Evolutionary conservation across 2,888 invertebrate genomes (phyloP).

Genomic region (Brachyopa scutellaris): DNA sequence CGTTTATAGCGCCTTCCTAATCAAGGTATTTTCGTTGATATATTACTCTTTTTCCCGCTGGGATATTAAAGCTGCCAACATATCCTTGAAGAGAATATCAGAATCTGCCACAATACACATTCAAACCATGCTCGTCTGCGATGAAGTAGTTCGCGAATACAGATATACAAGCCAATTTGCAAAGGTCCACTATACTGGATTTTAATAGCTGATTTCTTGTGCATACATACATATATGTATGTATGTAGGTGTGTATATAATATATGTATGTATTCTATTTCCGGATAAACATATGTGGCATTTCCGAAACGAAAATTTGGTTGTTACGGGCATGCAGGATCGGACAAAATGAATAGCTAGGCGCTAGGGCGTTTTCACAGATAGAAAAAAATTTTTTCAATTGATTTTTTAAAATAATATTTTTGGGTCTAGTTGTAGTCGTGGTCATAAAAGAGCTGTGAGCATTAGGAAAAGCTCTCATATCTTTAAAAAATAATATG

Average conservation of each 20-base stretch:
- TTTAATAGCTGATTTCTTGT: constrained; percentile 7
- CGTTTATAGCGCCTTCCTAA: background rate
- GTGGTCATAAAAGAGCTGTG: no score
- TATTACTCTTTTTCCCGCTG: background rate
- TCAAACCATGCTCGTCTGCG: background rate
- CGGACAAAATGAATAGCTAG: background rate
- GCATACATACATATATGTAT: no score
- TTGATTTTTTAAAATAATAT: no score
- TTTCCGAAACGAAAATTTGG: background rate
- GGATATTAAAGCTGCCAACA: background rate
- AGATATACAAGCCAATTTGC: constrained; percentile 25
- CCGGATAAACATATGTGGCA: no score
- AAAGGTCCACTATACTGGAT: constrained; percentile 11
- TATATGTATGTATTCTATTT: no score
- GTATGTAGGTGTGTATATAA: no score
- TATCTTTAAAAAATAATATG: no score
- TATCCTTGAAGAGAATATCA: constrained; percentile 1
- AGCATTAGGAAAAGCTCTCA: no score
- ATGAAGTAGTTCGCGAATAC: constrained; percentile 7
- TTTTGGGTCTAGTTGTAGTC: no score
- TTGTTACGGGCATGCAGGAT: background rate
- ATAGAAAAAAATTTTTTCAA: no score
- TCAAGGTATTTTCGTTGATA: constrained; percentile 8
- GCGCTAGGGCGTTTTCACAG: background rate
- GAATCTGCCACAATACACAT: background rate